Evolutionary conservation across 2,797 vertebrate species (phyloP), one percentile per base, ranked within the genome.

Genomic region (Hirundo rustica): DNA sequence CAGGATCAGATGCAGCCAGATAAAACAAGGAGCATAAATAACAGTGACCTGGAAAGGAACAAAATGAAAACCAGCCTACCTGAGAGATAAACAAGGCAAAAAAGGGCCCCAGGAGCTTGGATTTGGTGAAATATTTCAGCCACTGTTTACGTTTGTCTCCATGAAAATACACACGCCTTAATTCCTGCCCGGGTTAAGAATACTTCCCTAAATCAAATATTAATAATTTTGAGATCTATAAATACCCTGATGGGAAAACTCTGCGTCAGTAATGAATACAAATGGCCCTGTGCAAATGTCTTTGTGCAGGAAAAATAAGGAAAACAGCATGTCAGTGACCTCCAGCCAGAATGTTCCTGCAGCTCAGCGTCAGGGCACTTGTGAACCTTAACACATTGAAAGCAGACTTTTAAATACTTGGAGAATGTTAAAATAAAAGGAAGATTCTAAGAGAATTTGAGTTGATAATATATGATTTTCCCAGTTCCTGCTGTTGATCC

Each of bases 161-260:
- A 5, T 38, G 55, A 79, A 94, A 90, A 77, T 38, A 38, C 19
- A 30, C 36, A 61, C 0, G 2, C 70, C 87, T 82, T 54, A 71
- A 68, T 85, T 89, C 48, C 44, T 75, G 57, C 36, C 73, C 65
- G 13, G 45, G 48, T 90, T 81, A 88, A 75, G 73, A 78, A 92
- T 73, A 26, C 51, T 36, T 61, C 74, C 50, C 73, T 73, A 84
- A 94, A 92, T 93, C 53, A 88, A 85, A 64, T 54, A 57, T 76
- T 86, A 87, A 92, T 92, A 94, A 88, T 95, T 86, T 72, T 79
- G 40, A 87, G 77, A 74, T 93, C 71, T 93, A 48, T 86, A 93
- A 93, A 93, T 93, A 94, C 38, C 60, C 85, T 67, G 74, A 76
- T 88, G 88, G 72, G 80, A 94, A 90, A 92, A 80, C 42, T 91